phyloP scores from a whole-genome alignment of 1,140 invertebrate genomes.

The Caenorhabditis latens region DNA sequence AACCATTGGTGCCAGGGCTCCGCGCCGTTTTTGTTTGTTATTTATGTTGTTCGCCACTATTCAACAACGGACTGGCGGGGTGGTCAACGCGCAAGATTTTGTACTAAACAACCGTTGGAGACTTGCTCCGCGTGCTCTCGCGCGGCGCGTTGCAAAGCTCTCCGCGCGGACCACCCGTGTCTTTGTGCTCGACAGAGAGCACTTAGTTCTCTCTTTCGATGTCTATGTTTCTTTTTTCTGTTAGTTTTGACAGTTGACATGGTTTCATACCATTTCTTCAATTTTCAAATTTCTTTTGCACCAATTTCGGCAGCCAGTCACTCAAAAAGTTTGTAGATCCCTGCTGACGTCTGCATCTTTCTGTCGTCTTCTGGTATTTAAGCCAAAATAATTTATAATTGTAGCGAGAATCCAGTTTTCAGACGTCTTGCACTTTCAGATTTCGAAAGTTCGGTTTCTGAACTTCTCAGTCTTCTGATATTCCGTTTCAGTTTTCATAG shows the following conservation, averaged over 20 bases:
- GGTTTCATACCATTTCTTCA: background rate
- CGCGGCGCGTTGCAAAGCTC: conserved; percentile 22
- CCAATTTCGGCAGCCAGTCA: too few relatives aligned
- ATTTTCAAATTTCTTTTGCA: too few relatives aligned
- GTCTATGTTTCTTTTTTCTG: conserved; percentile 2
- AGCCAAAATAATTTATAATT: too few relatives aligned
- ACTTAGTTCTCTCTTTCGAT: conserved; percentile 25
- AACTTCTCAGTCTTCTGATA: too few relatives aligned
- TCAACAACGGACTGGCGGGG: background rate
- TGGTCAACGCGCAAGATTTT: conserved; percentile 19
- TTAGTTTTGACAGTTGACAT: background rate
- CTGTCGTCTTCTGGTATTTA: too few relatives aligned
- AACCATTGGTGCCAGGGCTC: conserved; percentile 31
- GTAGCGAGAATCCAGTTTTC: too few relatives aligned
- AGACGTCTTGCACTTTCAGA: too few relatives aligned
- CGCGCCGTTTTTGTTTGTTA: conserved; percentile 25
- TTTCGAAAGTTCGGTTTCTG: too few relatives aligned
- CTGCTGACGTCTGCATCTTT: too few relatives aligned
- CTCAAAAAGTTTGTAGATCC: too few relatives aligned
- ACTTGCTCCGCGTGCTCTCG: conserved; percentile 27
- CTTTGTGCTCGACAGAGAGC: conserved; percentile 46
- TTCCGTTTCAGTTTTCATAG: too few relatives aligned
- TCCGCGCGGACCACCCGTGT: conserved; percentile 37
- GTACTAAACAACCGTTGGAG: conserved; percentile 37
- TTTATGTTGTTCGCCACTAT: conserved; percentile 20